Base-by-base conservation (phyloP, 2,113 vertebrate species). In the Fregetta grallaria region DNA sequence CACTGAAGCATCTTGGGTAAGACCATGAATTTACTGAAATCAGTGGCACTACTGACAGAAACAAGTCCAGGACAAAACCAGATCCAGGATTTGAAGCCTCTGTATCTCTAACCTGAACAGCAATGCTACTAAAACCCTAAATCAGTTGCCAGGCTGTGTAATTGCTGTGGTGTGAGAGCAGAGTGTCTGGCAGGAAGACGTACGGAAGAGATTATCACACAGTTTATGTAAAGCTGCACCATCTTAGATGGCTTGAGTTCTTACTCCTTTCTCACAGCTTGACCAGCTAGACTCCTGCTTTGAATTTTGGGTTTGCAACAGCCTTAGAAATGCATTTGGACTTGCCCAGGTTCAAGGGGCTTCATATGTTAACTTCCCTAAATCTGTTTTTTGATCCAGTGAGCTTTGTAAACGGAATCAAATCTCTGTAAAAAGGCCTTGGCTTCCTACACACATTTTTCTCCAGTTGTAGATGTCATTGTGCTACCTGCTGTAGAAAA, bases 401-500 rank as follows among this genome's bases (percentile, higher is more conserved):
- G n/a, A 44, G 15, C 13, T 80, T 94, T 66, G 36, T 44, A 73
- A 80, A 50, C 17, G 4, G 38, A 84, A 59, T 59, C 27, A 44
- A 52, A 84, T 42, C 36, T 77, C 56, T 89, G 11, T 77, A 20
- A 74, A 67, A 77, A 59, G 45, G 30, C 61, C 47, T 59, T 88
- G 65, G 59, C 47, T 67, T 95, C 61, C 56, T 74, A 44, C 30
- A 73, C 15, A 6, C 6, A 1, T 80, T 88, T 84, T 90, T 74
- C 38, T 94, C n/a, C 15, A 38, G n/a, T 62, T 62, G 67, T 67
- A 73, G 83, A 49, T 84, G 56, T 70, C 45, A 18, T 65, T 40
- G 56, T 63, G 55, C 61, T 92, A 77, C 56, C 86, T 92, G 83
- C 88, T 93, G 72, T 59, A 94, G 21, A 56, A 89, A 93, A 88